Conservation (phyloP, 2,888 invertebrate genomes). For the Agonopterix alstromeriana region DNA sequence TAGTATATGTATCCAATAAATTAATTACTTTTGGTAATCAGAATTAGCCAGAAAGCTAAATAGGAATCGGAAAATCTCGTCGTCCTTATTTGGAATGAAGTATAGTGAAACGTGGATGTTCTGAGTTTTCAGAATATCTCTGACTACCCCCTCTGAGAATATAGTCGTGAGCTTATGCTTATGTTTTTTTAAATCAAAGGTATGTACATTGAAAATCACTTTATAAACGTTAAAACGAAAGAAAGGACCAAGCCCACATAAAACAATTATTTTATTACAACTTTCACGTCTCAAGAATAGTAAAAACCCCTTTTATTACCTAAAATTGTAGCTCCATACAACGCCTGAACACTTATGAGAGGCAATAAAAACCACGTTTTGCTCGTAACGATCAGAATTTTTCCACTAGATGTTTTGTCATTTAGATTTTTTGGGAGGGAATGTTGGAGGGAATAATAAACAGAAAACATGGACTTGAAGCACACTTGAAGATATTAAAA, state of each 20-base stretch:
- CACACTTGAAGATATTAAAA: not conserved
- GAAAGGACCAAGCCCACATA: not conserved
- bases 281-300: constrained; percentile 5
- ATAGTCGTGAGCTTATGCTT: too few species aligned
- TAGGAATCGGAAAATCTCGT: too few species aligned
- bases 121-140: too few species aligned
- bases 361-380: constrained; percentile 26
- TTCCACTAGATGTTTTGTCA: constrained; percentile 32
- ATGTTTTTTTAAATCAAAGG: too few species aligned
- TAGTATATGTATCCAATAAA: too few species aligned
- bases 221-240: too few species aligned
- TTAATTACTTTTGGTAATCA: too few species aligned
- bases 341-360: constrained; percentile 26
- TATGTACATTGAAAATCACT: too few species aligned
- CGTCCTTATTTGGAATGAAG: too few species aligned
- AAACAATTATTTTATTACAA: constrained; percentile 7
- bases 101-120: too few species aligned
- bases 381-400: constrained; percentile 17
- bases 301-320: constrained; percentile 10
- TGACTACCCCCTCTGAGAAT: too few species aligned
- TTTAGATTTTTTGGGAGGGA: constrained; percentile 20
- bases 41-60: too few species aligned
- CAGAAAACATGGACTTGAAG: not conserved
- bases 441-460: constrained; percentile 13
- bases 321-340: constrained; percentile 16